Evolutionary conservation across 2,888 invertebrate species (phyloP), one percentile per base, ranked within the genome.

Genomic region (Volucella zonaria): DNA sequence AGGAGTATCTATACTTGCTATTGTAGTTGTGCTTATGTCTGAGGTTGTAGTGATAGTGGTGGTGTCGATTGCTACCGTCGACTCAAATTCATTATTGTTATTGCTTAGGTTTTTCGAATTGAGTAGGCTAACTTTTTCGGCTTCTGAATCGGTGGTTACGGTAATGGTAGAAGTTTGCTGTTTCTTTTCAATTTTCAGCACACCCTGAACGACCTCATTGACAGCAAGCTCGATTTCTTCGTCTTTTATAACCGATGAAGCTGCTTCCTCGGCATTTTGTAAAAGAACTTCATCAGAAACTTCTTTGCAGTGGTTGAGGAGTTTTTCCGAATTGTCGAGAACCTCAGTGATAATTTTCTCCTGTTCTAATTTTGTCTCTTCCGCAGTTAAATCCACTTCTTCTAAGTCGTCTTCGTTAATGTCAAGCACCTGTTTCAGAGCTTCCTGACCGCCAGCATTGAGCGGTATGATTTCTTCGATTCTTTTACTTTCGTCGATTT

Each of bases 181-280:
- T 81, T 90, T 91, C 88, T 91, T 91, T 79, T 92, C 92, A 54
- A 92, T 92, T 73, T 93, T 92, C n/a, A 90, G 90, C 12, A 92
- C 92, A 78, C 92, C 92, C 88, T 92, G 92, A n/a, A 93, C 93
- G 78, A 93, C 93, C 88, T 93, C 93, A 82, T 92, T 92, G 56
- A 93, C 92, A 10, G 93, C 93, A 88, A 93, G 91, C 87, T 92
- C 92, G 66, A 93, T 92, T 89, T 93, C 93, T 87, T 93, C 93
- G 80, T 93, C 93, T 87, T 93, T 93, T 1, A 93, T 91, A 10
- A 93, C 92, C 0, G 93, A 92, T 0, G 93, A 92, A 42, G 88
- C 87, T 38, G 86, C 85, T 59, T 74, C 78, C 62, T 87, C 87
- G 0, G 90, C 87, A 64, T 88, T 88, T 71, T 90, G 88, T 14